phyloP scores from a whole-genome alignment of 2,888 invertebrate species.

The Lymantria dispar region DNA sequence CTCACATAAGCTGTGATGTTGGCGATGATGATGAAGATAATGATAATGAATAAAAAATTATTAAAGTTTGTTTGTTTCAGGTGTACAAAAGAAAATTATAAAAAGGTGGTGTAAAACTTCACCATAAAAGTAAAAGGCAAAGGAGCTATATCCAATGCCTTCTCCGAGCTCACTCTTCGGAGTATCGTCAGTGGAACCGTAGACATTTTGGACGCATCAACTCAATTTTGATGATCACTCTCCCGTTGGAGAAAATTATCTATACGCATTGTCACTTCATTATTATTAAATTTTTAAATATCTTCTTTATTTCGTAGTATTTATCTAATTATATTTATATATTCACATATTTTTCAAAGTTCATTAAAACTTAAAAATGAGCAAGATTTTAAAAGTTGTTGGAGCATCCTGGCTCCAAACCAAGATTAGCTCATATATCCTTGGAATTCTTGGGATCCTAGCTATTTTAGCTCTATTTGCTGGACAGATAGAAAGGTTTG shows the following conservation, averaged over 20 bases:
- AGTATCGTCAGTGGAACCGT: slow-evolving; percentile 52
- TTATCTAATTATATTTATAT: slow-evolving; percentile 32
- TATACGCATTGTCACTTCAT: slow-evolving; percentile 81
- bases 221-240: slow-evolving; percentile 74
- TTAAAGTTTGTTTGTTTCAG: slow-evolving; percentile 60
- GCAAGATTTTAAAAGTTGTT: slow-evolving; percentile 88
- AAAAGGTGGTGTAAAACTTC: slow-evolving; percentile 49
- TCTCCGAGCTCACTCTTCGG: slow-evolving; percentile 49
- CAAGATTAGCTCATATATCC: slow-evolving; percentile 87
- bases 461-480: slow-evolving; percentile 87
- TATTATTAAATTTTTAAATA: slow-evolving; percentile 79
- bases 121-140: slow-evolving; percentile 43
- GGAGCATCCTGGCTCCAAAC: slow-evolving; percentile 91
- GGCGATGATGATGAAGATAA: no score
- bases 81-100: slow-evolving; percentile 54
- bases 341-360: slow-evolving; percentile 9
- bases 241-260: slow-evolving; percentile 66
- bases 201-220: slow-evolving; percentile 44
- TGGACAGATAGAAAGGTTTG: slow-evolving; percentile 86
- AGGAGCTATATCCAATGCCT: slow-evolving; percentile 58
- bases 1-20: no score
- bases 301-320: slow-evolving; percentile 77
- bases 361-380: slow-evolving; percentile 50
- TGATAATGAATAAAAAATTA: neutral
- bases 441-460: slow-evolving; percentile 85